Evolutionary conservation across 2,113 vertebrate genomes (phyloP).

Genomic region (Psittacara wagleri): DNA sequence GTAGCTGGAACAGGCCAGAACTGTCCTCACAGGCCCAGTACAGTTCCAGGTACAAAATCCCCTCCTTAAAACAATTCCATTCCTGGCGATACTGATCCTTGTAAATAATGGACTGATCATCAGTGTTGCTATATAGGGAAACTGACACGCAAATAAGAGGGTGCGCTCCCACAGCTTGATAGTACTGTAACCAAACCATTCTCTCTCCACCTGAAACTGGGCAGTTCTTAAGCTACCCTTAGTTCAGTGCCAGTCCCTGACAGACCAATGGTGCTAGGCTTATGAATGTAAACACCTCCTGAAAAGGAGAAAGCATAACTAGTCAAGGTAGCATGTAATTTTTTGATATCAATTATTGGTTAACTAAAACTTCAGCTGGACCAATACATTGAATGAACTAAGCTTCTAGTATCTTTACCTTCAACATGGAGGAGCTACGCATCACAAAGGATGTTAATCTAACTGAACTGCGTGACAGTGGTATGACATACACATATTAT

Average conservation of each 20-base stretch:
- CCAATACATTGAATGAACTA: neutral
- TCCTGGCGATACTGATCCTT: neutral
- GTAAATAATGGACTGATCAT: neutral
- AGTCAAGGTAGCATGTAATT: neutral
- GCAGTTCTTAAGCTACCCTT: neutral
- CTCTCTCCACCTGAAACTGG: neutral
- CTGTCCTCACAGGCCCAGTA: neutral
- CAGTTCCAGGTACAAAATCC: neutral
- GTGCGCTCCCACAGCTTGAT: neutral
- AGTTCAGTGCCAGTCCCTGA: neutral
- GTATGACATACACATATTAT: neutral
- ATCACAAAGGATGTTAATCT: neutral
- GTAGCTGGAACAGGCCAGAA: neutral
- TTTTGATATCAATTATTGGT: neutral
- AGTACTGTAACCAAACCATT: neutral
- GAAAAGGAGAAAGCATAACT: neutral
- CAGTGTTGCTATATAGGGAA: neutral
- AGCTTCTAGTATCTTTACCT: neutral
- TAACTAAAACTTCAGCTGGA: neutral
- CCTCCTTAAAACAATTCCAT: neutral
- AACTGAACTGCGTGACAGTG: neutral
- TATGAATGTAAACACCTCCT: neutral
- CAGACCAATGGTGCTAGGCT: neutral
- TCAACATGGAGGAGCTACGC: neutral
- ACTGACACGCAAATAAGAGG: neutral